Evolutionary conservation across 2,113 vertebrate species (phyloP).

Genomic region (Myiozetetes cayanensis): DNA sequence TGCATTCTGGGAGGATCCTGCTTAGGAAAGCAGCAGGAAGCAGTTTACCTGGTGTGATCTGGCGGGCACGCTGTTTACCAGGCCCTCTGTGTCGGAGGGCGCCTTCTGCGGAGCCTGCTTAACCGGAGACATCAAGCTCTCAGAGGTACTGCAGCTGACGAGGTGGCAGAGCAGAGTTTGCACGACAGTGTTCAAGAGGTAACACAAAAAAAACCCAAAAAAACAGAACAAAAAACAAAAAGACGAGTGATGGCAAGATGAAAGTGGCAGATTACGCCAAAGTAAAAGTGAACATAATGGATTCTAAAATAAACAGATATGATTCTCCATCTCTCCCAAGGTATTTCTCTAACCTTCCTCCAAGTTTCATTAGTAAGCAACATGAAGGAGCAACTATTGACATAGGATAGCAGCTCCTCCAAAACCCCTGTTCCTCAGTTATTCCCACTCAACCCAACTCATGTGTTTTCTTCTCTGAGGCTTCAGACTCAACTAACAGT

Average conservation of each 20-base stretch:
- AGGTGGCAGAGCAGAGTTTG: conserved; percentile 67
- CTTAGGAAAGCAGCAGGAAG: background rate
- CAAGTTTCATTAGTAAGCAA: background rate
- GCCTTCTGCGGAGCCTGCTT: conserved; percentile 87
- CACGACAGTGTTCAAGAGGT: conserved; percentile 69
- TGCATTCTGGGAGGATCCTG: background rate
- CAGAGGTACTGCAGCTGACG: conserved; percentile 88
- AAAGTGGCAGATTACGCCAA: conserved; percentile 45
- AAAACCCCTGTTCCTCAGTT: background rate
- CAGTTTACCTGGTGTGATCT: conserved; percentile 89
- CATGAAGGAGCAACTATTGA: background rate
- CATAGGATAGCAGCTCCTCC: background rate
- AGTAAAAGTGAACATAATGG: conserved; percentile 52
- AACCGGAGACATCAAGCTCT: conserved; percentile 85
- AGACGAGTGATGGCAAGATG: conserved; percentile 51
- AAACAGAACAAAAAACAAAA: background rate
- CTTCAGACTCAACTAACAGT: background rate
- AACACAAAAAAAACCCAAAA: background rate
- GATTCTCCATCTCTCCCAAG: conserved; percentile 29
- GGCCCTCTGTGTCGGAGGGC: conserved; percentile 85
- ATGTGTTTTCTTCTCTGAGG: background rate
- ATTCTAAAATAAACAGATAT: background rate
- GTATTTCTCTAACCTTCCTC: background rate
- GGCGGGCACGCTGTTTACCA: conserved; percentile 83
- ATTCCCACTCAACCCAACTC: background rate